Percentiles rank a stretch among this genome's conserved stretches.
Conservation (phyloP, 2,113 vertebrate genomes). For the Brevimyrus niger region DNA sequence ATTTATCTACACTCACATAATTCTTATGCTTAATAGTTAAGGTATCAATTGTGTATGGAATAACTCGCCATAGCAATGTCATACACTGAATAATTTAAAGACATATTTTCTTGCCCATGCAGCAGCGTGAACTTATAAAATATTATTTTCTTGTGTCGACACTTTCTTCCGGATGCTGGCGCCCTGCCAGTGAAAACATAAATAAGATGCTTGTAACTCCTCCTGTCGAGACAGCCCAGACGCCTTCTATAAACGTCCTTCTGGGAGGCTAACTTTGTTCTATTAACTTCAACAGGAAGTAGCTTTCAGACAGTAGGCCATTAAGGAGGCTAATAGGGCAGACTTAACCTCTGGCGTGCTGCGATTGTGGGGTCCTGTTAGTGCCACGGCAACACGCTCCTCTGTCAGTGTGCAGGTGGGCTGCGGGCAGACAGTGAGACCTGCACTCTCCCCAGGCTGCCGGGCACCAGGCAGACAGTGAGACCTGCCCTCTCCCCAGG, state of each 20-base stretch:
- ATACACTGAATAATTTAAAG: conserved; percentile 38
- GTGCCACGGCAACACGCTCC: conserved; percentile 18
- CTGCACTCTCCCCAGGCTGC: neutral
- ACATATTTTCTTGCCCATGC: conserved; percentile 33
- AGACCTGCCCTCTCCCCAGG: too few species aligned
- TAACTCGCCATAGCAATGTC: conserved; percentile 28
- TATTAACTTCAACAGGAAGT: conserved; percentile 28
- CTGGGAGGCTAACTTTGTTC: conserved; percentile 22
- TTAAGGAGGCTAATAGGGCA: conserved; percentile 59
- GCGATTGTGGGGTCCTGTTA: conserved; percentile 47
- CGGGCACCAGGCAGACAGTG: too few species aligned
- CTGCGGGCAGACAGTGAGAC: neutral
- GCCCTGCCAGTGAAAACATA: conserved; percentile 28
- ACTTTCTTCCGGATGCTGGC: conserved; percentile 23
- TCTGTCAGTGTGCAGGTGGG: neutral
- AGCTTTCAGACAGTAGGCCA: conserved; percentile 45
- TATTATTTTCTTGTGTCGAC: conserved; percentile 35
- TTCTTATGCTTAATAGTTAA: conserved; percentile 47
- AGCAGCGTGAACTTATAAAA: conserved; percentile 24
- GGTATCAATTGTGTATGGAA: conserved; percentile 25
- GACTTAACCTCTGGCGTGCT: conserved; percentile 48
- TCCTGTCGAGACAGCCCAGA: neutral
- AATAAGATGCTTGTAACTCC: conserved; percentile 24
- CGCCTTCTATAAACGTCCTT: neutral
- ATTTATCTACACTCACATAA: conserved; percentile 51